Conservation (phyloP, 2,888 invertebrate genomes). For the Neoitamus cyanurus region DNA sequence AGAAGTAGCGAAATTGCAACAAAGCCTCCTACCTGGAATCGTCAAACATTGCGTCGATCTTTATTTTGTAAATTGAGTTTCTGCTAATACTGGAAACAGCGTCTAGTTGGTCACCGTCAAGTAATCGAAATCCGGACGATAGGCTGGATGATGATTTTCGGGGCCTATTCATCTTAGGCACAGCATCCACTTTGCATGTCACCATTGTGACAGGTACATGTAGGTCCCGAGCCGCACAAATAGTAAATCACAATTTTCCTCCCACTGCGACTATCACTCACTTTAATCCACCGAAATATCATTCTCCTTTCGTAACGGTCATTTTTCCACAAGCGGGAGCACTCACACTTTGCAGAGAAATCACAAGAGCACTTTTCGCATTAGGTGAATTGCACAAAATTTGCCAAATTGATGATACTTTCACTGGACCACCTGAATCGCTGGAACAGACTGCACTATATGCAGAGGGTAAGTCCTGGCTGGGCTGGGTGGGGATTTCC, state of each 20-base stretch:
- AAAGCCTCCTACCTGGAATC: slow-evolving; percentile 70
- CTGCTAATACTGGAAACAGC: slow-evolving; percentile 65
- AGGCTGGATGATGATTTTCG: slow-evolving; percentile 61
- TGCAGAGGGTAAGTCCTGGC: background rate
- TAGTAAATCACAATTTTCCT: background rate
- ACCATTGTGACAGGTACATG: slow-evolving; percentile 59
- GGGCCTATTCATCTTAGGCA: slow-evolving; percentile 60
- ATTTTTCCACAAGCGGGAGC: background rate
- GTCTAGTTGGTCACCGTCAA: slow-evolving; percentile 65
- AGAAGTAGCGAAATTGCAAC: background rate
- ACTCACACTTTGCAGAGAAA: background rate
- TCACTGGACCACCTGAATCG: slow-evolving; percentile 7
- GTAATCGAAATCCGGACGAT: slow-evolving; percentile 65
- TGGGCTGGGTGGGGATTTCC: background rate
- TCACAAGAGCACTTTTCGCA: background rate
- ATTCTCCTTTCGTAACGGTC: background rate
- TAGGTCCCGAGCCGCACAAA: background rate
- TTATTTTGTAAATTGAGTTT: slow-evolving; percentile 81
- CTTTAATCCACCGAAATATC: background rate
- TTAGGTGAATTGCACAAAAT: background rate
- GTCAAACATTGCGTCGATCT: slow-evolving; percentile 88
- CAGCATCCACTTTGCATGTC: slow-evolving; percentile 65
- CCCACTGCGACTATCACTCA: background rate
- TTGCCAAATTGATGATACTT: background rate
- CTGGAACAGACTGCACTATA: background rate